Percentiles rank a stretch among this genome's conserved stretches.
Evolutionary conservation across 2,888 invertebrate genomes (phyloP).

Genomic region (Tigriopus californicus): DNA sequence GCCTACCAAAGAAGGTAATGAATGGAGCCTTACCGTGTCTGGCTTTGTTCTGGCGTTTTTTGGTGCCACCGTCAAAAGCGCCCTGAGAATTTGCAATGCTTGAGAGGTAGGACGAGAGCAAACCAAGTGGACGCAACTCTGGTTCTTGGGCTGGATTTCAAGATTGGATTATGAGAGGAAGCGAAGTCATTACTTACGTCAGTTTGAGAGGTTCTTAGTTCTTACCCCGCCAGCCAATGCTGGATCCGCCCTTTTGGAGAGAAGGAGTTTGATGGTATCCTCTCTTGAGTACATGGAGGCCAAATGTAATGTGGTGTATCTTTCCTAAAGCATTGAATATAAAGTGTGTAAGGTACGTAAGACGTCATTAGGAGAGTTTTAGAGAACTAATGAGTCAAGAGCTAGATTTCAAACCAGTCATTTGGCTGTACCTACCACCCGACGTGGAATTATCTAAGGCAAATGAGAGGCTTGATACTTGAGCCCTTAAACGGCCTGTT

Average conservation of each 20-base stretch:
- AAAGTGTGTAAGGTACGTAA: too few relatives aligned
- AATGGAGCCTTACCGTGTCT: constrained; percentile 57
- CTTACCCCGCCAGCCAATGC: constrained; percentile 84
- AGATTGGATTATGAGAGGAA: neutral
- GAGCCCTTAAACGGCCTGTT: too few relatives aligned
- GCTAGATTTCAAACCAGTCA: too few relatives aligned
- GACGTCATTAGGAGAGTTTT: too few relatives aligned
- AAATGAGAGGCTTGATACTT: too few relatives aligned
- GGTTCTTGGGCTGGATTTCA: constrained; percentile 55
- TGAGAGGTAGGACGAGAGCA: constrained; percentile 80
- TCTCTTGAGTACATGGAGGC: constrained; percentile 86
- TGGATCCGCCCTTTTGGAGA: constrained; percentile 74
- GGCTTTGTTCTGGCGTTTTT: constrained; percentile 68
- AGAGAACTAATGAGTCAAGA: too few relatives aligned
- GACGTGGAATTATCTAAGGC: too few relatives aligned
- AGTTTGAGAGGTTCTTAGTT: constrained; percentile 31
- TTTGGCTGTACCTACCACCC: too few relatives aligned
- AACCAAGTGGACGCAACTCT: constrained; percentile 86
- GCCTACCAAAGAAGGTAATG: neutral
- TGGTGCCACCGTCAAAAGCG: constrained; percentile 66
- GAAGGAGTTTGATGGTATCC: constrained; percentile 73
- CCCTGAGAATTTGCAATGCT: constrained; percentile 71
- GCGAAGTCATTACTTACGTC: neutral
- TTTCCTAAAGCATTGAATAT: constrained; percentile 41
- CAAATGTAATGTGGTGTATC: constrained; percentile 83